Base-by-base conservation (phyloP, 2,113 vertebrate species). In the Zonotrichia leucophrys region DNA sequence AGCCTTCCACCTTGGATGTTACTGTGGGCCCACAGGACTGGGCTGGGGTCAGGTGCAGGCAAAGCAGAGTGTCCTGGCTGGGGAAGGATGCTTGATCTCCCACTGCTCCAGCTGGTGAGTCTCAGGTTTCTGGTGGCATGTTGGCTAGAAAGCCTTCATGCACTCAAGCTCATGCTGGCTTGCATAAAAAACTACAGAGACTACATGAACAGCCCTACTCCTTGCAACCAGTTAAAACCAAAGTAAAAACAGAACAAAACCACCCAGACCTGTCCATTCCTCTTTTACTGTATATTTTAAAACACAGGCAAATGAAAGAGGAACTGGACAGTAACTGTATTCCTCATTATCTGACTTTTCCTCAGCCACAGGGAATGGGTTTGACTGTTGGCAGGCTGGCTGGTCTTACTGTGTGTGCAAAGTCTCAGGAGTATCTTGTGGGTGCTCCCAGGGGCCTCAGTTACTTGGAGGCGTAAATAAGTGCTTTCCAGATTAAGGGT, bases 261-360 rank as follows among this genome's bases (percentile, higher is more conserved):
- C 74, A 62, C 63, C 7, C 66, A 69, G 58, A 42, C 72, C 78
- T 97, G 93, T 95, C 94, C 92, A 95, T 97, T 97, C 89, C 96
- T 92, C 97, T 97, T 97, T 96, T 74, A 66, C 12, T 52, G 41
- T 72, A 5, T 84, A 81, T 92, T 96, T 95, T 94, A 95, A 92
- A 96, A 87, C 50, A n/a, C 56, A 64, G 44, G 47, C 73, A 78
- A 60, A 81, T 68, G 68, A 96, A 97, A 97, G 93, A 84, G 95
- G 97, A 97, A 97, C 92, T 68, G 37, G 62, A 60, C 31, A 62
- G 42, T 88, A 93, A 80, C 73, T 35, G 52, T 50, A 93, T 79
- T 92, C 66, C 79, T 94, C 76, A 83, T 90, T 80, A 73, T 59
- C 85, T 89, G 39, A 11, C 64, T 69, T 46, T 84, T 81, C 46